phyloP scores from a whole-genome alignment of 1,140 invertebrate species.

The Pectinophora gossypiella region DNA sequence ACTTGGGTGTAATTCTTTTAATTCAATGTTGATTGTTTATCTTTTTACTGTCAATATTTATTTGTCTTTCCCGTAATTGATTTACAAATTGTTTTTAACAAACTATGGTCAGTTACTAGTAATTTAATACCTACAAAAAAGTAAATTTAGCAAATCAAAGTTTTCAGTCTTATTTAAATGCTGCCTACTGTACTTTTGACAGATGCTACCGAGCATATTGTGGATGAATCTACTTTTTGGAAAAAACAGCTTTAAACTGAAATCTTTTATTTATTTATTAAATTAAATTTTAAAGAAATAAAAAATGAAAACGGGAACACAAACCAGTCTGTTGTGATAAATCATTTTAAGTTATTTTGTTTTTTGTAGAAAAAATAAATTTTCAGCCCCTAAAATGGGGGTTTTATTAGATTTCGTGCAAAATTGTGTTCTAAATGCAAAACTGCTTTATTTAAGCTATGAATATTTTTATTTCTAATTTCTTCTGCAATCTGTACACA shows the following conservation, averaged over 20 bases:
- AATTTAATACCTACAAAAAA: too few relatives aligned
- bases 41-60: not conserved
- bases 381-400: constrained; percentile 13
- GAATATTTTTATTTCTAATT: constrained; percentile 32
- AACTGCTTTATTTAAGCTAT: constrained; percentile 31
- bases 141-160: too few relatives aligned
- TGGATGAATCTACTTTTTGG: not conserved
- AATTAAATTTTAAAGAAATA: constrained; percentile 10
- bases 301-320: constrained; percentile 55
- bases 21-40: not conserved
- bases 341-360: constrained; percentile 62
- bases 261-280: constrained; percentile 31
- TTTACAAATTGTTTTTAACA: not conserved
- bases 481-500: constrained; percentile 32
- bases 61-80: not conserved
- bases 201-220: not conserved
- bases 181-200: not conserved
- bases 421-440: constrained; percentile 52
- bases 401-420: constrained; percentile 53
- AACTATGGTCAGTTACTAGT: too few relatives aligned
- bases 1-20: not conserved
- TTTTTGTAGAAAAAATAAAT: constrained; percentile 28
- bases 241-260: constrained; percentile 31
- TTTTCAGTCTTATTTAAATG: too few relatives aligned
- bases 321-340: constrained; percentile 70